These are phyloP conservation scores for Semnopithecus entellus DNA, from an alignment of 2,113 vertebrate species.

Conservation along the genomic window DNA sequence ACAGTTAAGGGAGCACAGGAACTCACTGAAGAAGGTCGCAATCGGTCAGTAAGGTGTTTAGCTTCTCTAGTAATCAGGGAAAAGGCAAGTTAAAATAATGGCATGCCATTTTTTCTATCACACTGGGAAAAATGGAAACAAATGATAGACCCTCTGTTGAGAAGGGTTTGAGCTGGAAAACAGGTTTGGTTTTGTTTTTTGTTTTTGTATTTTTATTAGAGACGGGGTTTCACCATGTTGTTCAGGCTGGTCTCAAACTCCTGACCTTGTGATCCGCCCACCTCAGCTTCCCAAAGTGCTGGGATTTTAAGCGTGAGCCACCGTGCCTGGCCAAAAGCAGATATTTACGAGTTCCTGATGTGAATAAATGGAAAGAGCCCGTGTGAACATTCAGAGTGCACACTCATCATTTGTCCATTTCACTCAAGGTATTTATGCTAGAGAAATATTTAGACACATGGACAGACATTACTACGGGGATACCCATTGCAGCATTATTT, in stretches of 20 bases:
- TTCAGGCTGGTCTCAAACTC: too few species aligned
- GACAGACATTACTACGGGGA: background rate
- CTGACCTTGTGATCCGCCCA: too few species aligned
- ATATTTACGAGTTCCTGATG: background rate
- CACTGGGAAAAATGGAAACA: background rate
- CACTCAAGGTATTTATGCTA: background rate
- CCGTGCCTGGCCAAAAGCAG: fast-evolving
- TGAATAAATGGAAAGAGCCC: background rate
- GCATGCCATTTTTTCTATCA: background rate
- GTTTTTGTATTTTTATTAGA: too few species aligned
- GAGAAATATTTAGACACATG: background rate
- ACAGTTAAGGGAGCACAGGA: background rate
- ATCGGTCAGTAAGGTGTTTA: background rate
- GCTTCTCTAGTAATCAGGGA: background rate
- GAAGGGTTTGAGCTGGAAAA: background rate
- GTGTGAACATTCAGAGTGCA: background rate
- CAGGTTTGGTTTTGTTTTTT: too few species aligned
- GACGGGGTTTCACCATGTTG: too few species aligned
- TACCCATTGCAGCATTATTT: background rate
- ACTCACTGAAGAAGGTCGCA: background rate
- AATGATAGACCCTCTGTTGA: background rate
- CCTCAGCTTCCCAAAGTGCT: too few species aligned
- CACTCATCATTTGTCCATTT: background rate
- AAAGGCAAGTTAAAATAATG: background rate
- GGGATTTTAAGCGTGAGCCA: too few species aligned